Evolutionary conservation across 2,113 vertebrate species (phyloP), one percentile per base, ranked within the genome.

Genomic region (Tychaedon coryphoeus): DNA sequence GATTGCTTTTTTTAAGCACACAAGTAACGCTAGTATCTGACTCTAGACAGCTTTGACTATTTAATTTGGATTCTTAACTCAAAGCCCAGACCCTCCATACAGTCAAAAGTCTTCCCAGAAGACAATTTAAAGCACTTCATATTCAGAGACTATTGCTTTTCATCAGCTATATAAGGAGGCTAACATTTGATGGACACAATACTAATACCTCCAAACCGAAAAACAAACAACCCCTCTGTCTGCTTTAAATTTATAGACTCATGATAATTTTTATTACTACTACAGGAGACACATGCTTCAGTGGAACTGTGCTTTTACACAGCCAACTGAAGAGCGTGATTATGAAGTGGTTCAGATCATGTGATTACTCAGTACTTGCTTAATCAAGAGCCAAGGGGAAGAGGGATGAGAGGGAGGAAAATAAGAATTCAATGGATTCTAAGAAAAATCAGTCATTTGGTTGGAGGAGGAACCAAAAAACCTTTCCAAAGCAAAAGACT

Each of bases 381-480:
- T 88, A 67, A 96, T 96, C 47, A 82, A 86, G 47, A 88, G 82
- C 78, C 92, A 95, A 88, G 29, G 34, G 62, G 64, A 96, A 91
- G 87, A 91, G 71, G 15, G 64, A 95, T 72, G 80, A 91, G 74
- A 94, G 56, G 78, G 64, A 92, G 16, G 43, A 91, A 95, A 93
- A 62, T 50, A 84, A 81, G 66, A 90, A 77, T 94, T 91, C 84
- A 94, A 82, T 67, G 70, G 62, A 79, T 93, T 85, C 81, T 90
- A 93, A 96, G 89, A 86, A 93, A 80, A 93, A 91, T 92, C 42
- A 93, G 47, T 94, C 58, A 92, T 54, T 90, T 80, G 67, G 64
- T 77, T 82, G 86, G 67, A 84, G 80, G 65, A 86, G 71, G 90
- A 82, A 93, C 48, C 50, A 84, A 74, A 65, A 93, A 94, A 48